phyloP scores from a whole-genome alignment of 1,140 invertebrate species.

The Eriosoma lanigerum region DNA sequence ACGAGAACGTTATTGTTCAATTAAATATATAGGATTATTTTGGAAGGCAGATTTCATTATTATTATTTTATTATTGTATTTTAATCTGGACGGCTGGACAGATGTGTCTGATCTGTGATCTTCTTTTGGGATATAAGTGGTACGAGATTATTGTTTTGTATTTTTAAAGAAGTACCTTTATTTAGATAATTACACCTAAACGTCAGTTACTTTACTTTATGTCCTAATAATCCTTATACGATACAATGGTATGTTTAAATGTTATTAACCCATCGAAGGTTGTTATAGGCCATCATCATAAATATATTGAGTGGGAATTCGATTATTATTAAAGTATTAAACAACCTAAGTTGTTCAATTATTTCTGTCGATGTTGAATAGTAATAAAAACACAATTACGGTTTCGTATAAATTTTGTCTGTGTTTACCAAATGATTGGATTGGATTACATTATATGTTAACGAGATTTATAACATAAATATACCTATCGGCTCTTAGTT shows the following conservation, averaged over 20 bases:
- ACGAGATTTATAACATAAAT: too few species aligned
- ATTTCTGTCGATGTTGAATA: too few species aligned
- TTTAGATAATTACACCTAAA: neutral
- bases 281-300: neutral
- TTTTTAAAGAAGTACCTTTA: neutral
- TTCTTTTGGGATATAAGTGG: neutral
- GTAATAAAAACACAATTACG: too few species aligned
- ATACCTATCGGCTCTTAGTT: too few species aligned
- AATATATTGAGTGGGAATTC: neutral
- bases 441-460: too few species aligned
- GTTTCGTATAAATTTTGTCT: too few species aligned
- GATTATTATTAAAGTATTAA: too few species aligned
- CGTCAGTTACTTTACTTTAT: neutral
- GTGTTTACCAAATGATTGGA: too few species aligned
- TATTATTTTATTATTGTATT: neutral
- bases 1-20: neutral
- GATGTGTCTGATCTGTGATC: conserved; percentile 22
- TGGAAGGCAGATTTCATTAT: neutral
- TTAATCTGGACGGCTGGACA: conserved; percentile 2
- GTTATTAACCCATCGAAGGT: neutral
- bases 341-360: too few species aligned
- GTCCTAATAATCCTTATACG: neutral
- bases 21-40: neutral
- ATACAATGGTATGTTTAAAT: neutral
- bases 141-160: neutral